A percentile compares a stretch with the other conserved stretches of the same genome.
Conservation (phyloP, 2,888 invertebrate species). For the Ectemnius cavifrons region DNA sequence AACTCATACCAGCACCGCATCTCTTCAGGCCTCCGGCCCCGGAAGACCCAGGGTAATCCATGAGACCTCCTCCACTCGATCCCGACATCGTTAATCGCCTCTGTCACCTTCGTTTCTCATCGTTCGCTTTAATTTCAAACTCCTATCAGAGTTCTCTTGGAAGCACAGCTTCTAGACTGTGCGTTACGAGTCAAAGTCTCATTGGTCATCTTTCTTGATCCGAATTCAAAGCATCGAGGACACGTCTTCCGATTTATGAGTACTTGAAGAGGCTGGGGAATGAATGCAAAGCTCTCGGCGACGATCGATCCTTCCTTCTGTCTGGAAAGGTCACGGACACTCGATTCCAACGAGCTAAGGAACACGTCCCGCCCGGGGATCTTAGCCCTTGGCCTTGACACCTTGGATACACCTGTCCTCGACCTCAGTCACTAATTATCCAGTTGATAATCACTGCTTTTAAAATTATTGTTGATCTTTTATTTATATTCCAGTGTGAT, state of each 20-base stretch:
- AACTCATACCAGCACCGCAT: conserved; percentile 79
- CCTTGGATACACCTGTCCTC: no score
- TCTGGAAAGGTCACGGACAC: neutral
- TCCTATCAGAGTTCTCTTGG: neutral
- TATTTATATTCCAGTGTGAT: no score
- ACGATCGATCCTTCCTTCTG: neutral
- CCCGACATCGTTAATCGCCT: conserved; percentile 67
- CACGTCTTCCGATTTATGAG: neutral
- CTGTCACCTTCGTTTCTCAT: conserved; percentile 9
- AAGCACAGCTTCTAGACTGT: no score
- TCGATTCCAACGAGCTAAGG: neutral
- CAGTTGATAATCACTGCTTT: no score
- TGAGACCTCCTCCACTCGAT: conserved; percentile 68
- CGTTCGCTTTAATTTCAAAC: neutral
- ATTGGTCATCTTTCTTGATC: neutral
- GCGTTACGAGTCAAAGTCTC: neutral
- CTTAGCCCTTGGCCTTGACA: no score
- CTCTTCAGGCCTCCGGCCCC: conserved; percentile 65
- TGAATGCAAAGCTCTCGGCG: neutral
- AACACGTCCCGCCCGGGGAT: neutral
- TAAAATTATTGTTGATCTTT: no score
- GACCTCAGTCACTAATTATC: no score
- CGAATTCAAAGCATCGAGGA: neutral
- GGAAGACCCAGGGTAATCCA: conserved; percentile 57
- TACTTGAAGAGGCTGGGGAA: neutral